phyloP scores from a whole-genome alignment of 2,797 vertebrate genomes.

The Falco novaeseelandiae region DNA sequence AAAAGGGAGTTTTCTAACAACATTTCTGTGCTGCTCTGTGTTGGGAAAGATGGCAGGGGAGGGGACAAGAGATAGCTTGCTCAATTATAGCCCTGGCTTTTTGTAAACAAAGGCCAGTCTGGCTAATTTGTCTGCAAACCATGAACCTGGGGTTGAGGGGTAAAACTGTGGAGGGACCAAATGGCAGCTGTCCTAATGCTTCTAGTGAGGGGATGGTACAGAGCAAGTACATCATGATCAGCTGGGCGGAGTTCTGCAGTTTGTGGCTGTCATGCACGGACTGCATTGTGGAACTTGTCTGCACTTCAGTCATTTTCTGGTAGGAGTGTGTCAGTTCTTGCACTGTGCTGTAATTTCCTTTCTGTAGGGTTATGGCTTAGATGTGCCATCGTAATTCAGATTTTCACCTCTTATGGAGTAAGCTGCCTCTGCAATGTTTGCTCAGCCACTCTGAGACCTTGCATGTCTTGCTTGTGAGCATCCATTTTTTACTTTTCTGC shows the following conservation, averaged over 20 bases:
- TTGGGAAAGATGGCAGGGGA: not conserved
- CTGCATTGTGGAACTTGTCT: not conserved
- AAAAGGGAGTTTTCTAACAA: slow-evolving; percentile 20
- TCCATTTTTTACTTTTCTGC: not conserved
- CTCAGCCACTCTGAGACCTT: not conserved
- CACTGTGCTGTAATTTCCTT: not conserved
- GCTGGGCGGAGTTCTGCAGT: not conserved
- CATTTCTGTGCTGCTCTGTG: not conserved
- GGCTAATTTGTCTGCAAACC: not conserved
- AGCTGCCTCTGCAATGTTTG: not conserved
- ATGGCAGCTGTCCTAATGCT: not conserved
- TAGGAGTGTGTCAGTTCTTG: not conserved
- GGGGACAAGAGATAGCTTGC: not conserved
- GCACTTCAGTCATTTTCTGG: not conserved
- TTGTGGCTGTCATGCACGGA: not conserved
- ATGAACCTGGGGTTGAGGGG: not conserved
- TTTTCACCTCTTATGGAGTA: not conserved
- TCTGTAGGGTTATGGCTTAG: not conserved
- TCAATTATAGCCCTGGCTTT: not conserved
- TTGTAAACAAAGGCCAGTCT: not conserved
- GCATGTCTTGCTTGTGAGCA: not conserved
- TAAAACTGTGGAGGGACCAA: not conserved
- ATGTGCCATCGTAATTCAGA: not conserved
- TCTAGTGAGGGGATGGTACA: not conserved
- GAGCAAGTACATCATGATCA: not conserved